Base-by-base conservation (phyloP, 2,888 invertebrate species). In the Leucoma salicis region DNA sequence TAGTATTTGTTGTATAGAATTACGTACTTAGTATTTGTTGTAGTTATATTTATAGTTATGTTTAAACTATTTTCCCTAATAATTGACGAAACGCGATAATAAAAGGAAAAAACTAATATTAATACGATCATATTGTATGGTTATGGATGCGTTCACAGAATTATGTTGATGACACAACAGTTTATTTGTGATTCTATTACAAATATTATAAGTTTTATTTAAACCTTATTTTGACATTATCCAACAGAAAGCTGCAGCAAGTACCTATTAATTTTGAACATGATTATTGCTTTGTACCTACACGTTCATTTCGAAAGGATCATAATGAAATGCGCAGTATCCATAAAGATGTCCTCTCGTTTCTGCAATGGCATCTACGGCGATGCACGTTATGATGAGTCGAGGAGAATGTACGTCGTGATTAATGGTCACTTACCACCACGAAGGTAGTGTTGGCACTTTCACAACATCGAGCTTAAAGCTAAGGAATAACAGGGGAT, bases 291-390 rank as follows among this genome's bases (percentile, higher is more conserved):
- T n/a, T n/a, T n/a, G n/a, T n/a, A n/a, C n/a, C n/a, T n/a, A n/a
- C n/a, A n/a, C n/a, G n/a, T n/a, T n/a, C n/a, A n/a, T n/a, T n/a
- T 21, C 8, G 3, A 42, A 51, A 57, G 53, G 60, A 67, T 46
- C 66, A 63, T 64, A 71, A 72, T 64, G 70, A 66, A 62, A 57
- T 74, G 64, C 64, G 74, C 63, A 66, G 66, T 11, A 74, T 8
- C 8, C 8, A 71, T 62, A 70, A 74, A 75, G 68, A 74, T 74
- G 74, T 74, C 71, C 53, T 66, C 71, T 60, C 42, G 46, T 44
- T 37, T 32, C 32, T 39, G 45, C 44, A 21, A 21, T 21, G n/a
- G n/a, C 11, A 27, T 11, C n/a, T 27, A 27, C n/a, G n/a, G n/a
- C n/a, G n/a, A n/a, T n/a, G 11, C n/a, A 16, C 14, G 12, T 12